Evolutionary conservation across 2,113 vertebrate species (phyloP).

Genomic region (Nothoprocta perdicaria): DNA sequence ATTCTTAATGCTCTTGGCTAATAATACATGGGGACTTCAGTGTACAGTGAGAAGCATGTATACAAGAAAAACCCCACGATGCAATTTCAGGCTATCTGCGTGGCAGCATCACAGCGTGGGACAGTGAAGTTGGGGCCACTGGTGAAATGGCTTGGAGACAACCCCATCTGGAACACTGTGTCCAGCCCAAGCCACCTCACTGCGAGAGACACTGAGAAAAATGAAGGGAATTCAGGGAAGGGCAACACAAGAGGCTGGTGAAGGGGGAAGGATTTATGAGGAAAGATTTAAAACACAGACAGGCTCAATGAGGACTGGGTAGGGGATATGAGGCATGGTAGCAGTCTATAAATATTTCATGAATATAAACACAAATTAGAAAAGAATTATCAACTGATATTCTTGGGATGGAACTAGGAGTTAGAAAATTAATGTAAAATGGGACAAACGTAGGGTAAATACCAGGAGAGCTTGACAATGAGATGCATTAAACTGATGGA

Average conservation of each 20-base stretch:
- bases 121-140: not conserved
- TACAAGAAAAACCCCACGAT: not conserved
- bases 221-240: not conserved
- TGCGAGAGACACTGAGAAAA: not conserved
- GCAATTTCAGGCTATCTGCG: not conserved
- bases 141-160: not conserved
- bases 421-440: conserved; percentile 14
- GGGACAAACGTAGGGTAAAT: not conserved
- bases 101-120: not conserved
- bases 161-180: not conserved
- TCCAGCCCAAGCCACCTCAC: not conserved
- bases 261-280: conserved; percentile 44
- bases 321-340: not conserved
- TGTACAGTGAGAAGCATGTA: not conserved
- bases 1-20: not conserved
- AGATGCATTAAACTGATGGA: not conserved
- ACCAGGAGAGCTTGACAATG: not conserved
- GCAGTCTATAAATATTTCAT: conserved; percentile 64
- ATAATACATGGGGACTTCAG: not conserved
- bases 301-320: conserved; percentile 1
- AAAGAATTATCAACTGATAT: conserved; percentile 26
- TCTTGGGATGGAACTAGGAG: conserved; percentile 11
- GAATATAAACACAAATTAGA: conserved; percentile 45
- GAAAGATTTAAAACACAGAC: conserved; percentile 27
- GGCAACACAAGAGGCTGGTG: not conserved